A percentile compares a stretch with the other conserved stretches of the same genome.
Conservation (phyloP, 2,888 invertebrate genomes). For the Drepanosiphum platanoidis region DNA sequence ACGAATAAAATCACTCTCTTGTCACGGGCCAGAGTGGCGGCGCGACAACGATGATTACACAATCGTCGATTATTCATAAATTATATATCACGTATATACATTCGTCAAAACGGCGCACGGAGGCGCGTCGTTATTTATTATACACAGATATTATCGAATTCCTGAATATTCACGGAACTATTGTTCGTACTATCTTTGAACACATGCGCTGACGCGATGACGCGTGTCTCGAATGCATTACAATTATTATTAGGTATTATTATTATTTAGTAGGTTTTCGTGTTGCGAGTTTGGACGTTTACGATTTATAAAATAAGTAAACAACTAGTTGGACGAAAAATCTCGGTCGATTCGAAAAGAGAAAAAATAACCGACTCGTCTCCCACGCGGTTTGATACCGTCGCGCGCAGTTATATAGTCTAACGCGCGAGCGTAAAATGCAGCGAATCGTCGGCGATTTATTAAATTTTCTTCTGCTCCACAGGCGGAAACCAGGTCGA, state of each 20-base stretch:
- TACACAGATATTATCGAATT: background rate
- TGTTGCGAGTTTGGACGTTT: background rate
- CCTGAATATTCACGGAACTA: background rate
- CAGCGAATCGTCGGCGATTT: too few species aligned
- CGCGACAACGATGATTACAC: background rate
- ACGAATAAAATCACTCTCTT: too few species aligned
- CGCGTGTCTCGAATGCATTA: background rate
- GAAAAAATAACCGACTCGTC: too few species aligned
- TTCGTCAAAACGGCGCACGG: background rate
- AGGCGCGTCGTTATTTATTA: background rate
- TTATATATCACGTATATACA: background rate
- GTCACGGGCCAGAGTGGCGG: background rate
- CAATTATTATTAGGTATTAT: background rate
- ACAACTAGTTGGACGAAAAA: background rate
- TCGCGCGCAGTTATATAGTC: too few species aligned
- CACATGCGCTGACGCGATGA: background rate
- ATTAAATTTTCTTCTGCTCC: background rate
- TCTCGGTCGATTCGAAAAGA: background rate
- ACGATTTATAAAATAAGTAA: background rate
- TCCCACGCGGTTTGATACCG: too few species aligned
- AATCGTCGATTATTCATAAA: too few species aligned
- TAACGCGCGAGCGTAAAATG: too few species aligned
- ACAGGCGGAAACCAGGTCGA: background rate
- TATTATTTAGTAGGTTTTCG: background rate
- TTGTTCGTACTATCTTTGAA: background rate